Percentiles rank a stretch among this genome's conserved stretches.
Conservation (phyloP, 2,888 invertebrate species). For the Sphaerophoria taeniata region DNA sequence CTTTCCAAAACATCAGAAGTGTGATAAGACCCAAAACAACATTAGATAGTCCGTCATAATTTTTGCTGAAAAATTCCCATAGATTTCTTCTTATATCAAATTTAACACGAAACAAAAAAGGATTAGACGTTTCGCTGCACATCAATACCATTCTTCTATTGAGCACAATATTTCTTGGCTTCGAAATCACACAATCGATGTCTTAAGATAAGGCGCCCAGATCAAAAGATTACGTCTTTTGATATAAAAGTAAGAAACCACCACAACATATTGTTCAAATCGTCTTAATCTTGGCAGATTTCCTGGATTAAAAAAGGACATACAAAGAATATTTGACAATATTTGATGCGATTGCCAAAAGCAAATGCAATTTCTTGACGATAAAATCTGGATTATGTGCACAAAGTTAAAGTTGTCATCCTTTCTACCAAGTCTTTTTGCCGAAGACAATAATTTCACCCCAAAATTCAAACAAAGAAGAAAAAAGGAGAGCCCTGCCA, state of each 20-base stretch:
- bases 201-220: slow-evolving; percentile 35
- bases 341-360: slow-evolving; percentile 48
- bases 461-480: slow-evolving; percentile 7
- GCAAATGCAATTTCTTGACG: slow-evolving; percentile 35
- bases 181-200: slow-evolving; percentile 64
- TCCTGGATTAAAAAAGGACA: slow-evolving; percentile 52
- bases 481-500: slow-evolving; percentile 62
- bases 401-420: neutral
- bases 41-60: no score
- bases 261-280: slow-evolving; percentile 45
- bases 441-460: slow-evolving; percentile 52
- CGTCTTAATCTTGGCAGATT: slow-evolving; percentile 63
- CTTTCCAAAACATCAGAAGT: no score
- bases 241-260: slow-evolving; percentile 7
- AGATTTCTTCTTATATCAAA: neutral
- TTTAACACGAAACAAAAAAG: slow-evolving; percentile 20
- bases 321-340: neutral
- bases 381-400: slow-evolving; percentile 60
- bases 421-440: slow-evolving; percentile 47
- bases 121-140: slow-evolving; percentile 46
- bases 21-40: no score
- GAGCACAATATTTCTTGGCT: slow-evolving; percentile 33
- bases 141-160: slow-evolving; percentile 52
- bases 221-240: slow-evolving; percentile 60
- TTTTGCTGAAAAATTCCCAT: neutral